Percentiles rank a stretch among this genome's conserved stretches.
Evolutionary conservation across 92 coral and sea anemone species (phyloP).

Genomic region (Epizoanthus fatuus): DNA sequence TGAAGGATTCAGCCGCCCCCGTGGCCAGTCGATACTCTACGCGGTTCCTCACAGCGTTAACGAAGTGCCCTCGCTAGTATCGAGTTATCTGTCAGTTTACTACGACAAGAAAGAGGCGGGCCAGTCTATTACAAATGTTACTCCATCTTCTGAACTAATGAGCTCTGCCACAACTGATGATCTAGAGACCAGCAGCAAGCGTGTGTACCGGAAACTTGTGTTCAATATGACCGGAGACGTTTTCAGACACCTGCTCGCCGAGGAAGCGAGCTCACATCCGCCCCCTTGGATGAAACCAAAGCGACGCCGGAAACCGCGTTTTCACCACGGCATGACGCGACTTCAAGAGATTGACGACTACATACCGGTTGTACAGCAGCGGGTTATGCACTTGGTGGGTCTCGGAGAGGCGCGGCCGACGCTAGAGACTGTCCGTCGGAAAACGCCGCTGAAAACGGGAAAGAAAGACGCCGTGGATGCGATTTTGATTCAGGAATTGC

Average conservation of each 20-base stretch:
- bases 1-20: conserved; percentile 68
- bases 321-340: conserved; percentile 81
- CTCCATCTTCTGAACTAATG: conserved; percentile 80
- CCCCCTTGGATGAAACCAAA: conserved; percentile 98
- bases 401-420: conserved; percentile 93
- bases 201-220: conserved; percentile 83
- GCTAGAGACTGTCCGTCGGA: conserved; percentile 90
- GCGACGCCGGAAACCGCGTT: conserved; percentile 88
- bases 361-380: conserved; percentile 82
- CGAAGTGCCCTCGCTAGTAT: conserved; percentile 81
- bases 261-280: conserved; percentile 78
- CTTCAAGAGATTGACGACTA: conserved; percentile 77
- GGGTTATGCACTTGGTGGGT: conserved; percentile 89
- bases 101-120: conserved; percentile 78
- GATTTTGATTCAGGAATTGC: conserved; percentile 93
- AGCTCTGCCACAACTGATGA: conserved; percentile 72
- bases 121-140: conserved; percentile 65
- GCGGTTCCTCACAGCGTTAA: conserved; percentile 86
- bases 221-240: conserved; percentile 93
- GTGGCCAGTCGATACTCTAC: conserved; percentile 83
- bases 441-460: conserved; percentile 95
- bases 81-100: conserved; percentile 67
- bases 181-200: conserved; percentile 77
- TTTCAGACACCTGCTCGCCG: conserved; percentile 79
- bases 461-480: conserved; percentile 99